Conservation (phyloP, 2,113 vertebrate genomes). For the Harpagus bidentatus region DNA sequence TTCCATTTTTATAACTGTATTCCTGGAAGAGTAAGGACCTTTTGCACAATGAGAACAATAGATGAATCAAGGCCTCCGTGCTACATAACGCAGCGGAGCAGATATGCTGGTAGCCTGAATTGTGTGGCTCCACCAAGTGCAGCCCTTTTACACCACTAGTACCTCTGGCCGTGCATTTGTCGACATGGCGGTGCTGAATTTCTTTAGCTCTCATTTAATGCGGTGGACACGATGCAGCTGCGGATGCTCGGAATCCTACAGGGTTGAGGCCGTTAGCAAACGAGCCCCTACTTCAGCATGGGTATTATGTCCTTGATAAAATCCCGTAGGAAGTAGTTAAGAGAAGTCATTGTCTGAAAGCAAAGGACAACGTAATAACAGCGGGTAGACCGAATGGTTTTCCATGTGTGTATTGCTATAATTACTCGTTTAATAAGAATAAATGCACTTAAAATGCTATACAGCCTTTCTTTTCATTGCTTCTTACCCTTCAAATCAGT, state of each 20-base stretch:
- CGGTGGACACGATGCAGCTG: not conserved
- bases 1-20: conserved; percentile 69
- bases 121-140: not conserved
- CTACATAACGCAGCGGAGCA: not conserved
- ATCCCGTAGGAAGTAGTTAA: not conserved
- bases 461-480: not conserved
- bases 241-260: not conserved
- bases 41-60: conserved; percentile 61
- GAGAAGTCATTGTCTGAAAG: conserved; percentile 9
- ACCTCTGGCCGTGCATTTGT: fast-evolving
- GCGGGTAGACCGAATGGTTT: not conserved
- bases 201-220: not conserved
- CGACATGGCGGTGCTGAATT: fast-evolving
- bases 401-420: not conserved
- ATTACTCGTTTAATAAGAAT: conserved; percentile 10
- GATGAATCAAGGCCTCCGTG: conserved; percentile 50
- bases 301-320: not conserved
- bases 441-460: not conserved
- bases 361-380: not conserved
- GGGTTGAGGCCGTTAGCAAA: not conserved
- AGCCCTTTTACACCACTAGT: not conserved
- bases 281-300: fast-evolving
- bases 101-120: not conserved
- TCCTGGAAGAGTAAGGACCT: conserved; percentile 64
- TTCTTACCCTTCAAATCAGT: not conserved